Evolutionary conservation across 2,888 invertebrate genomes (phyloP), one percentile per base, ranked within the genome.

Genomic region (Diadegma fenestrale): DNA sequence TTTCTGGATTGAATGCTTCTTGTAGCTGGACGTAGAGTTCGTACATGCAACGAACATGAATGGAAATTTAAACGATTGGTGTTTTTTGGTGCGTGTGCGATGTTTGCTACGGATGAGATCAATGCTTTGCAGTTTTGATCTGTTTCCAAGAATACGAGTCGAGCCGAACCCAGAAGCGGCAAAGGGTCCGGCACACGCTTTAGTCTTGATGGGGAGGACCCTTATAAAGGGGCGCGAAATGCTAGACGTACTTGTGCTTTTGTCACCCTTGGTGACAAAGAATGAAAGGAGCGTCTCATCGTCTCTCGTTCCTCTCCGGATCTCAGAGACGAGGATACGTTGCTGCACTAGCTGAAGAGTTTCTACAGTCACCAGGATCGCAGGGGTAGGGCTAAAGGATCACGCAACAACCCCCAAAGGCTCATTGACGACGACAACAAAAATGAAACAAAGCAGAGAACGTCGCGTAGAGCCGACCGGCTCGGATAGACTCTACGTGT

Each of bases 361-460:
- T 75, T 22, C 66, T 41, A 69, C 71, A 45, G 73, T 66, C 68
- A 51, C 14, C 14, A 33, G 22, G 12, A 33, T 69, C 64, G 73
- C 43, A 72, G 58, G 80, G 80, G 37, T 72, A 63, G n/a, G n/a
- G 30, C 69, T 68, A 51, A 73, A 75, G 78, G 63, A 69, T 79
- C 78, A 43, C 30, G 64, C 51, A 68, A 33, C 54, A 61, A 81
- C 26, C 61, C 73, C 33, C 66, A 43, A 80, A 80, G 80, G 58
- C 73, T 80, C 61, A 19, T 73, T 66, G 61, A 66, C 54, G 82
- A 78, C 51, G 61, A 58, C 51, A 61, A 81, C 77, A 75, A 79
- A 43, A 73, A 54, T 26, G 82, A 79, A 76, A 85, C 85, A 85
- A 85, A 79, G 85, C 85, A 19, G 76, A 85, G 82, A 79, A 79